Conservation (phyloP, 2,797 vertebrate species). For the Gallirallus australis region DNA sequence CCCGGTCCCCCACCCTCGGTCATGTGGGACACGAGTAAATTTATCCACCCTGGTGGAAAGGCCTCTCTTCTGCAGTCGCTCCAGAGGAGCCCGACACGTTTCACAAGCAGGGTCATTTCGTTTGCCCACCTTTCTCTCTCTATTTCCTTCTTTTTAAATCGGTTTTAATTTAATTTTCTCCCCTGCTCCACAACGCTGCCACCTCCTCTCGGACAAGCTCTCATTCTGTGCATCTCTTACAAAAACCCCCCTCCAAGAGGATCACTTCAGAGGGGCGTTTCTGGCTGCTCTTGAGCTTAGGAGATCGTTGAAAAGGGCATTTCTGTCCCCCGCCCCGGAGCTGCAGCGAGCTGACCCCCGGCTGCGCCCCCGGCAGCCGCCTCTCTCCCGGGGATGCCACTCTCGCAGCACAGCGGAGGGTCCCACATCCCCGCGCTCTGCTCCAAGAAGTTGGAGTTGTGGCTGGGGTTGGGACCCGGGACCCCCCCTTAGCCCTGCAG, state of each 20-base stretch:
- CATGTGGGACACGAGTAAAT: slow-evolving; percentile 57
- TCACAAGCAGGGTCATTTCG: background rate
- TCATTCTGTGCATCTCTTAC: background rate
- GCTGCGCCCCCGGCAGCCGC: background rate
- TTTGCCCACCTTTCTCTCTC: slow-evolving; percentile 7
- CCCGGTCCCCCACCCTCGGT: background rate
- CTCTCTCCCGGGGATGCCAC: background rate
- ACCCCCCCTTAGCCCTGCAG: background rate
- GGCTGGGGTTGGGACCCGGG: background rate
- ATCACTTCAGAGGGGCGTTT: background rate
- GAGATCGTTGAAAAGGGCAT: background rate
- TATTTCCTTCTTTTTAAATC: background rate
- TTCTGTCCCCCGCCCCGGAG: background rate
- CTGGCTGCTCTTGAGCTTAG: background rate
- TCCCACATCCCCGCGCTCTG: background rate
- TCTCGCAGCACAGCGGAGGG: background rate
- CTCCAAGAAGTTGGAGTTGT: background rate
- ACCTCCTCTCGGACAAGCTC: background rate
- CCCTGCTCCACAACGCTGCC: background rate
- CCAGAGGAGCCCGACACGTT: background rate
- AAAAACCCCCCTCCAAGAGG: background rate
- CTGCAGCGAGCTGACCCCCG: background rate
- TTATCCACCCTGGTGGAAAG: slow-evolving; percentile 52
- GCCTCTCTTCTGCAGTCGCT: background rate
- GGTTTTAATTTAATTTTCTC: background rate